phyloP scores from a whole-genome alignment of 1,140 invertebrate genomes.

The Drosophila ercepeae region DNA sequence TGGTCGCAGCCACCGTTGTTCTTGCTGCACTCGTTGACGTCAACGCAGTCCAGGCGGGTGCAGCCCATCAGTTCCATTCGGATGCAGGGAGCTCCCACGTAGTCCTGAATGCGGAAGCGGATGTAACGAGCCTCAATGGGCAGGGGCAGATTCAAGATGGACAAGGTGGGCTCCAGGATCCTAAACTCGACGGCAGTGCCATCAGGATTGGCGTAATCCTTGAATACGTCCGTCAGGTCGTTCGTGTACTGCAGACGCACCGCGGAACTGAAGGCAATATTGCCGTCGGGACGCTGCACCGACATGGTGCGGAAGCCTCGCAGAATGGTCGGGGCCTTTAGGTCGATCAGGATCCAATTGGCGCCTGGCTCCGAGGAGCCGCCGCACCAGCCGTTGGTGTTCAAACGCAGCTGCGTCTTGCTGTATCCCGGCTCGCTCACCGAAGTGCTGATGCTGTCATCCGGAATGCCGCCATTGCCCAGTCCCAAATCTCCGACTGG shows the following conservation, averaged over 20 bases:
- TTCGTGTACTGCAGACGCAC: constrained; percentile 94
- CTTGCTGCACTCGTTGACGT: constrained; percentile 95
- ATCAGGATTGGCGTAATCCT: constrained; percentile 95
- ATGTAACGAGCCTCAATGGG: constrained; percentile 96
- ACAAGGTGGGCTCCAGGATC: constrained; percentile 93
- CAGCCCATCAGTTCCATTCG: constrained; percentile 97
- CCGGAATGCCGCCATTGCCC: constrained; percentile 94
- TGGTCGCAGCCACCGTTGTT: constrained; percentile 97
- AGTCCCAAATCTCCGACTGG: constrained; percentile 94
- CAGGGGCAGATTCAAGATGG: constrained; percentile 94
- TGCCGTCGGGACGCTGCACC: constrained; percentile 90
- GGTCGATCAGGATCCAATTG: constrained; percentile 95
- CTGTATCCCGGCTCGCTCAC: constrained; percentile 91
- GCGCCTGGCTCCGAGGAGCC: constrained; percentile 91
- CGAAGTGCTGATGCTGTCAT: constrained; percentile 94
- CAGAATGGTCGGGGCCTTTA: constrained; percentile 95
- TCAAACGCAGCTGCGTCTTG: constrained; percentile 92
- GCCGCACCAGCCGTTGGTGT: constrained; percentile 95
- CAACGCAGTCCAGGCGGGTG: constrained; percentile 93
- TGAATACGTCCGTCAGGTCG: constrained; percentile 94
- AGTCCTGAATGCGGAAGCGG: constrained; percentile 95
- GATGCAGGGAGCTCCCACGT: constrained; percentile 92
- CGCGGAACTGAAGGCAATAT: constrained; percentile 93
- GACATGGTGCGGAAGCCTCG: constrained; percentile 95
- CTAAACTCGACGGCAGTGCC: constrained; percentile 96